phyloP scores from a whole-genome alignment of 2,888 invertebrate genomes.

The Actias luna region DNA sequence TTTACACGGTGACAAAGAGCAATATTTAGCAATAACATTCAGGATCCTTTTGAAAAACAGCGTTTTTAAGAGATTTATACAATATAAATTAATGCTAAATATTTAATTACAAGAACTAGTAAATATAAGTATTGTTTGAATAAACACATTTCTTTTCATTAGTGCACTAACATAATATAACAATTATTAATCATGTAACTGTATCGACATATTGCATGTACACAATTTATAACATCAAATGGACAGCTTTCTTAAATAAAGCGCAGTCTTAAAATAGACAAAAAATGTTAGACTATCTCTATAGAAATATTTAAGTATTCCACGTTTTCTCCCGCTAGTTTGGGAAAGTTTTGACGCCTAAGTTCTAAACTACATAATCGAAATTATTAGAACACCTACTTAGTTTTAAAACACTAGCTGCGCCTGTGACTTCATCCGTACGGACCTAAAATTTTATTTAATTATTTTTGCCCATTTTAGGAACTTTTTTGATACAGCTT shows the following conservation, averaged over 20 bases:
- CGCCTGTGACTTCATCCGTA: too few relatives aligned
- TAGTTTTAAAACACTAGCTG: too few relatives aligned
- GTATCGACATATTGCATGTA: too few relatives aligned
- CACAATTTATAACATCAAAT: not conserved
- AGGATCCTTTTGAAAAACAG: not conserved
- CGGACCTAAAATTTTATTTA: too few relatives aligned
- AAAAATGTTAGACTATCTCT: slow-evolving; percentile 9
- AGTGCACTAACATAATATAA: not conserved
- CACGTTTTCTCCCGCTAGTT: slow-evolving; percentile 11
- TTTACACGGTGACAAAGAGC: slow-evolving; percentile 13
- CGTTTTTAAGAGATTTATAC: not conserved
- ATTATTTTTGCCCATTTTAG: too few relatives aligned
- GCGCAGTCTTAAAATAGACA: slow-evolving; percentile 8
- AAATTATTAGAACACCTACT: slow-evolving; percentile 12
- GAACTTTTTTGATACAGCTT: too few relatives aligned
- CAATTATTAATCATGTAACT: too few relatives aligned
- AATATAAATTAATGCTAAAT: not conserved
- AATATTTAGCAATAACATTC: slow-evolving; percentile 1
- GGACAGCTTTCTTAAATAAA: not conserved
- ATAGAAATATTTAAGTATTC: slow-evolving; percentile 13
- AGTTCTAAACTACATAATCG: slow-evolving; percentile 10
- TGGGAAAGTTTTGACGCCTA: slow-evolving; percentile 13
- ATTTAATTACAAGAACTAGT: not conserved
- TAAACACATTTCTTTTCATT: too few relatives aligned
- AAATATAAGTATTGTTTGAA: not conserved